Base-by-base conservation (phyloP, 2,888 invertebrate genomes). In the Hirtodrosophila alboralis region DNA sequence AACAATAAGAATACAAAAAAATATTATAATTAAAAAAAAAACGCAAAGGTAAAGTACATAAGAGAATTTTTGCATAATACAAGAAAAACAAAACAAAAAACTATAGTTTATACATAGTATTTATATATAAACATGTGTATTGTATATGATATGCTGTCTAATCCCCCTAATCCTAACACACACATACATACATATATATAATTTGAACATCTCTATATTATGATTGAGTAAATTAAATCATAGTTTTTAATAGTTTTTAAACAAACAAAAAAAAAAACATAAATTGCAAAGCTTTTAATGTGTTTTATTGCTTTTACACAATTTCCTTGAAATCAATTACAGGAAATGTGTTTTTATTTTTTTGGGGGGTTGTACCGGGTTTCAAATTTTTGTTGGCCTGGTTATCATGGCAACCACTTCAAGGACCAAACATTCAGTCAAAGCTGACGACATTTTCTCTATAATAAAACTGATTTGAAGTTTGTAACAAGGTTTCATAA, bases 191-290 rank as follows among this genome's bases (percentile, higher is more conserved):
- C 47, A 72, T 43, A 41, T 73, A 67, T 84, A 71, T 81, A 58
- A 81, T 84, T 76, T 81, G 64, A 74, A 69, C 74, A 76, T 67
- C 78, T 75, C 78, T 84, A 86, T 86, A 87, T 85, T 79, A 84
- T 80, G 79, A 78, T 78, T 78, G 74, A 86, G 86, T 77, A 87
- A 87, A 87, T 85, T 88, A 86, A 86, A 87, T 80, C 75, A 86
- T 88, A 88, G 86, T 87, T 88, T 87, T 87, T 87, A 88, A 87
- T 88, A 88, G 88, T 88, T 88, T 87, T 87, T 88, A 88, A 88
- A 87, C 80, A 76, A 73, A 57, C 51, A 64, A 60, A 72, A 44
- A 65, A 70, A 73, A 73, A 57, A 56, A 64, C 65, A 72, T 48
- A 65, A 70, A 73, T 62, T 75, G 69, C 72, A 73, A 63, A 72